A percentile compares a stretch with the other conserved stretches of the same genome.
These are phyloP conservation scores for Vesta saturnalis DNA, from an alignment of 2,888 invertebrate species.

Conservation along the genomic window DNA sequence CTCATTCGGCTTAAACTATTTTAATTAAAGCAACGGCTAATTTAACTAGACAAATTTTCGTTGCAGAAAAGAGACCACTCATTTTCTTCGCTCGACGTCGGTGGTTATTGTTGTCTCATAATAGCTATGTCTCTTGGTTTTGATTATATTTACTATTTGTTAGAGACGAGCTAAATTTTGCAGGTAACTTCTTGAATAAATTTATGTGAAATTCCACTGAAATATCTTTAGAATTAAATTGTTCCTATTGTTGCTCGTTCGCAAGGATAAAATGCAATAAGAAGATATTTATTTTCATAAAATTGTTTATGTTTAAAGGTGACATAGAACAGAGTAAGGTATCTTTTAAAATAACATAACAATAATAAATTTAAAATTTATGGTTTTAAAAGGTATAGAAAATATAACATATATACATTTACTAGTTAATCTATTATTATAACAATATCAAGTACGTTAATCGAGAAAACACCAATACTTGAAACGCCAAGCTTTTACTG, in stretches of 20 bases:
- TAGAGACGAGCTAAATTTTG: conserved; percentile 11
- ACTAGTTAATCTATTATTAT: too few relatives aligned
- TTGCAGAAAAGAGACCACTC: conserved; percentile 49
- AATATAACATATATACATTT: too few relatives aligned
- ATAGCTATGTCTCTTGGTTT: conserved; percentile 39
- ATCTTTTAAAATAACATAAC: too few relatives aligned
- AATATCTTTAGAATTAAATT: neutral
- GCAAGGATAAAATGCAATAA: neutral
- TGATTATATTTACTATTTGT: conserved; percentile 33
- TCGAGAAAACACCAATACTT: too few relatives aligned
- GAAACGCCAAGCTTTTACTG: too few relatives aligned
- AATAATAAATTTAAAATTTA: too few relatives aligned
- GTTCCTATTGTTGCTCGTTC: conserved; percentile 1
- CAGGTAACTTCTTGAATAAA: conserved; percentile 11
- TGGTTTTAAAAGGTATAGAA: too few relatives aligned
- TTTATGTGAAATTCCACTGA: conserved; percentile 4
- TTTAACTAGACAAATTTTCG: conserved; percentile 62
- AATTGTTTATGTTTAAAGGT: neutral
- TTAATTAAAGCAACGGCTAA: conserved; percentile 63
- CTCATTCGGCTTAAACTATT: conserved; percentile 62
- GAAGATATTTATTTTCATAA: neutral
- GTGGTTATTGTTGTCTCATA: conserved; percentile 51
- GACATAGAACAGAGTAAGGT: neutral
- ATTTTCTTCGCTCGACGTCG: conserved; percentile 27
- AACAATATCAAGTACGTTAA: too few relatives aligned